Evolutionary conservation across 2,888 invertebrate genomes (phyloP).

Genomic region (Drosophila nr. perissopoda): DNA sequence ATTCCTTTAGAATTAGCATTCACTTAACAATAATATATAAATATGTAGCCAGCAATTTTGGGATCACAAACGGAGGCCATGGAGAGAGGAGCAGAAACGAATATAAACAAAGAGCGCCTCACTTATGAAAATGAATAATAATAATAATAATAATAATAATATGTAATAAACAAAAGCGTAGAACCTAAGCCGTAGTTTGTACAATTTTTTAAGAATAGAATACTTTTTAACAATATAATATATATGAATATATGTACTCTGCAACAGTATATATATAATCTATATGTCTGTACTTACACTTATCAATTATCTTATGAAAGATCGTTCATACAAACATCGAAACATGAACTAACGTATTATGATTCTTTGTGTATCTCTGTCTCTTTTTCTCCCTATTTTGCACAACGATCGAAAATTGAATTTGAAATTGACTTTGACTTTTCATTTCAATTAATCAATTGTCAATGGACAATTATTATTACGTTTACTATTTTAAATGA

Average conservation of each 20-base stretch:
- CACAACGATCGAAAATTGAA: slow-evolving; percentile 25
- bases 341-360: slow-evolving; percentile 40
- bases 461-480: neutral
- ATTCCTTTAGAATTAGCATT: slow-evolving; percentile 23
- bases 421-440: slow-evolving; percentile 39
- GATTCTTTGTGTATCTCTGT: slow-evolving; percentile 57
- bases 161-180: slow-evolving; percentile 31
- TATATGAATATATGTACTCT: slow-evolving; percentile 20
- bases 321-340: slow-evolving; percentile 12
- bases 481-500: slow-evolving; percentile 1
- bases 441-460: slow-evolving; percentile 9
- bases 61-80: slow-evolving; percentile 4
- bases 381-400: slow-evolving; percentile 42
- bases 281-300: slow-evolving; percentile 21
- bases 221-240: slow-evolving; percentile 15
- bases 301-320: slow-evolving; percentile 7
- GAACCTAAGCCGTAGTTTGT: slow-evolving; percentile 52
- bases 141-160: neutral
- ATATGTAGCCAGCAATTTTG: slow-evolving; percentile 4
- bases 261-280: slow-evolving; percentile 22
- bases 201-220: slow-evolving; percentile 42
- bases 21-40: slow-evolving; percentile 13
- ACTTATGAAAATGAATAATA: neutral
- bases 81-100: neutral
- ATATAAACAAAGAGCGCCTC: slow-evolving; percentile 20